phyloP scores from a whole-genome alignment of 1,140 invertebrate species.

The Rhopalosiphum padi region DNA sequence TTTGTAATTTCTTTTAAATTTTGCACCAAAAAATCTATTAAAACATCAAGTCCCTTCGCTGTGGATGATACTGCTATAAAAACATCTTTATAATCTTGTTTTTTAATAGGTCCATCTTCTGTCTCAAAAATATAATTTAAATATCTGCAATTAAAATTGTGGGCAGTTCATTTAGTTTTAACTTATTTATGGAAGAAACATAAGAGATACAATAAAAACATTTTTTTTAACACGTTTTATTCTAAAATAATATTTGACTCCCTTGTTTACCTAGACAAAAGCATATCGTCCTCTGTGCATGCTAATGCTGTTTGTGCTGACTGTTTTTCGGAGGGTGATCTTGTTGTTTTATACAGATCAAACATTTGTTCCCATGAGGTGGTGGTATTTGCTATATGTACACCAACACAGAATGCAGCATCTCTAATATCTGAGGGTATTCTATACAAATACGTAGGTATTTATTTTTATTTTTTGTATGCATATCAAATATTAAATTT shows the following conservation, averaged over 20 bases:
- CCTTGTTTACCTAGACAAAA: slow-evolving; percentile 45
- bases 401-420: slow-evolving; percentile 56
- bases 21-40: slow-evolving; percentile 3
- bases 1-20: background rate
- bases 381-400: slow-evolving; percentile 20
- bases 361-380: slow-evolving; percentile 55
- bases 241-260: background rate
- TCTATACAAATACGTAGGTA: slow-evolving; percentile 28
- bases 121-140: background rate
- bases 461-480: background rate
- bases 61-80: background rate
- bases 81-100: slow-evolving; percentile 25
- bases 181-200: background rate
- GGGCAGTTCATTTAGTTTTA: background rate
- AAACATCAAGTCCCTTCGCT: background rate
- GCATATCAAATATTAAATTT: background rate
- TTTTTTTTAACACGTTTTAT: background rate
- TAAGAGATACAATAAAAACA: too few species aligned
- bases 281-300: slow-evolving; percentile 45
- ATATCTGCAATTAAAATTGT: background rate
- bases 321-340: slow-evolving; percentile 56
- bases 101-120: background rate
- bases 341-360: slow-evolving; percentile 47
- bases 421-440: slow-evolving; percentile 56
- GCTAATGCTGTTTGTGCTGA: slow-evolving; percentile 53